phyloP scores from a whole-genome alignment of 35 echinoderm and acorn worm genomes.

The Hemicentrotus pulcherrimus region DNA sequence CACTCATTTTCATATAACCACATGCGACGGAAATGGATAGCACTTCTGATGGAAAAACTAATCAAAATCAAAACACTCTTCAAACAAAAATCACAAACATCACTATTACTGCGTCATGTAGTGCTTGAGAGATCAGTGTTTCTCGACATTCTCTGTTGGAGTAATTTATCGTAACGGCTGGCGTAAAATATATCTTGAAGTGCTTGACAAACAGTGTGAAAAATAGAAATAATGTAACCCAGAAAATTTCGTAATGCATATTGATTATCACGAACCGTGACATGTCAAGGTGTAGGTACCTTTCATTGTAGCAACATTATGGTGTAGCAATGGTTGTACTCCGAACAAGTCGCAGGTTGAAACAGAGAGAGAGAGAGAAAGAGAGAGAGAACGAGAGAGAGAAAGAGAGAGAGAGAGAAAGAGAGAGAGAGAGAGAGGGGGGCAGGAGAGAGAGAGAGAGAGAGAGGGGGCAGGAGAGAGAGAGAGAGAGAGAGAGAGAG shows the following conservation, averaged over 20 bases:
- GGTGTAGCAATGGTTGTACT: too few species aligned
- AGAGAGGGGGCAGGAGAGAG: too few species aligned
- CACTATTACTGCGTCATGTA: neutral
- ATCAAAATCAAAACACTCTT: neutral
- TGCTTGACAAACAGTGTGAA: neutral
- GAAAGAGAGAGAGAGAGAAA: too few species aligned
- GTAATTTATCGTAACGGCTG: neutral
- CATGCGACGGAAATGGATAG: neutral
- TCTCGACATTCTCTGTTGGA: neutral
- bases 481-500: too few species aligned
- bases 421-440: too few species aligned
- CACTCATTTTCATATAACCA: neutral
- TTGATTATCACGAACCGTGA: neutral
- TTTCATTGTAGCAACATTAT: neutral
- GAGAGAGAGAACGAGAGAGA: too few species aligned
- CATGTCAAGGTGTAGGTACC: neutral
- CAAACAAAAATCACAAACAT: neutral
- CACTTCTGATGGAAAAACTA: neutral
- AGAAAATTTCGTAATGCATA: neutral
- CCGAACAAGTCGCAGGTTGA: too few species aligned
- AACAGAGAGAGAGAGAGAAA: too few species aligned
- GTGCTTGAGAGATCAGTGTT: neutral
- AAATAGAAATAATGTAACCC: neutral
- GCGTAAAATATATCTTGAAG: neutral
- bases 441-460: too few species aligned